Evolutionary conservation across 2,888 invertebrate species (phyloP), one percentile per base, ranked within the genome.

Genomic region (Luperina nickerlii): DNA sequence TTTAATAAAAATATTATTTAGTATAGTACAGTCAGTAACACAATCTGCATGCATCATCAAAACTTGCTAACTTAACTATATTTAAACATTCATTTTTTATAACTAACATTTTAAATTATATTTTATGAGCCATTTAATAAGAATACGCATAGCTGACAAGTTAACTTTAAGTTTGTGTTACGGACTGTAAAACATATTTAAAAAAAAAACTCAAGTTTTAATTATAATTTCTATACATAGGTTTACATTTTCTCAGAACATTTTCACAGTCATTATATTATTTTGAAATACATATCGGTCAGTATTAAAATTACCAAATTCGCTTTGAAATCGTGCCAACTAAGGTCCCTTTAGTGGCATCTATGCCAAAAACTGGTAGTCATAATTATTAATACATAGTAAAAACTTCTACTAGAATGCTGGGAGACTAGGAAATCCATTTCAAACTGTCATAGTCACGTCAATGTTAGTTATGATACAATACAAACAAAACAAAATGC

Each of bases 311-410:
- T 82, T 68, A 86, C 69, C 82, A 84, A 86, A 85, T 88, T 81
- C 83, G 74, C 79, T 83, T 89, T 89, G 88, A 88, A 76, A 67
- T 79, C 73, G 74, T 89, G 89, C 88, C 88, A 87, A 87, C 86
- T 89, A 89, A 75, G 78, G 81, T 89, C 76, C 83, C 77, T 79
- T 83, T 87, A 87, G 86, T 78, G 87, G 86, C 83, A 74, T 80
- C 81, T 84, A 90, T 90, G 90, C 92, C 90, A 93, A 91, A 92
- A 91, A 90, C 90, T 92, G 92, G 66, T 84, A 78, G 70, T 92
- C 92, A 90, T 87, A 90, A 90, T 89, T 93, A 91, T 88, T 90
- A 87, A 91, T n/a, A n/a, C n/a, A n/a, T 91, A 91, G 87, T 84
- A 76, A 76, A 15, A 85, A 74, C 78, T 24, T 76, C 76, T 71